Evolutionary conservation across 64 coral and sea anemone species (phyloP).

Genomic region (Actinia equina): DNA sequence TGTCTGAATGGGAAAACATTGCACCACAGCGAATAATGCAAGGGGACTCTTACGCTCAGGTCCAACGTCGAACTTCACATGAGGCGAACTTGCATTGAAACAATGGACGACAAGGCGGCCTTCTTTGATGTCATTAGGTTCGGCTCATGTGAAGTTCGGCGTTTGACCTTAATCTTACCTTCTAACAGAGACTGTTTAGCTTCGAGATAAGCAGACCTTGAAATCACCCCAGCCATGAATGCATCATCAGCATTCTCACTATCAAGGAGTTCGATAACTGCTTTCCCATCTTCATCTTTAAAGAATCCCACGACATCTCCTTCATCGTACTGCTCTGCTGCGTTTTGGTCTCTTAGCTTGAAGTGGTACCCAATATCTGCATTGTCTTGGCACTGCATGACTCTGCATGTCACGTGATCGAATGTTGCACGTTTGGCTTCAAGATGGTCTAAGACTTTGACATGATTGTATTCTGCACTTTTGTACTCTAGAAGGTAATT

Average conservation of each 20-base stretch:
- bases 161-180: neutral
- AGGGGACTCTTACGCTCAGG: no score
- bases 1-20: no score
- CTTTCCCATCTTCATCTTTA: constrained; percentile 46
- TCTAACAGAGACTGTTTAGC: constrained; percentile 52
- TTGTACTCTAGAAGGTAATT: neutral
- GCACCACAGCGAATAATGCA: no score
- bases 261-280: constrained; percentile 65
- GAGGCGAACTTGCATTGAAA: no score
- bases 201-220: constrained; percentile 76
- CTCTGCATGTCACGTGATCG: constrained; percentile 55
- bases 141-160: no score
- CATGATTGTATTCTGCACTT: neutral
- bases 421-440: constrained; percentile 81
- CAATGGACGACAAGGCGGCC: no score
- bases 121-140: no score
- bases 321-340: constrained; percentile 58
- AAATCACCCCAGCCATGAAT: constrained; percentile 84
- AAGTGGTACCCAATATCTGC: constrained; percentile 96
- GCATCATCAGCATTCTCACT: constrained; percentile 53
- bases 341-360: constrained; percentile 44
- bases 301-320: constrained; percentile 91
- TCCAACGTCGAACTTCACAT: no score
- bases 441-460: constrained; percentile 58
- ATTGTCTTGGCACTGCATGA: constrained; percentile 35